Evolutionary conservation across 2,113 vertebrate species (phyloP), one percentile per base, ranked within the genome.

Genomic region (Arenaria interpres): DNA sequence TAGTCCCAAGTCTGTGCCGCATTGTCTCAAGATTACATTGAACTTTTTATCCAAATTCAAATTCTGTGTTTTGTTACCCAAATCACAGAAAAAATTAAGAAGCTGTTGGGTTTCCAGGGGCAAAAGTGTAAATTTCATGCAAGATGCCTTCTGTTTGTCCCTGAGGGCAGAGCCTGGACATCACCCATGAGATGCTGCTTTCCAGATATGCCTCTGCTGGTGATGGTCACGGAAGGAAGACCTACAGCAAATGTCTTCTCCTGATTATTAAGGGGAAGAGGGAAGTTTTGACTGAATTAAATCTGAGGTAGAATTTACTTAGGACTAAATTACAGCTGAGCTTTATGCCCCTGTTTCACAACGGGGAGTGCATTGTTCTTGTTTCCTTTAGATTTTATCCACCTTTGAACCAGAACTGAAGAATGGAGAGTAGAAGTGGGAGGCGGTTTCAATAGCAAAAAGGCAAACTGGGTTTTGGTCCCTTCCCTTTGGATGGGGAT

Each of bases 341-440:
- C 41, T 84, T 85, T 85, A 11, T 10, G 46, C 19, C 46, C 11
- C 19, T 20, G 1, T 75, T 89, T 56, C 35, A 48, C 27, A 89
- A 27, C 0, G 1, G 18, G 15, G 25, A 67, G 12, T 7, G 3
- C 0, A 1, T 6, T 46, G 15, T 32, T 4, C 8, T 64, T 0
- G 0, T 78, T 81, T 75, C 30, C 57, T 54, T 48, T 22, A 50
- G 37, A n/a, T 66, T 84, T 81, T 71, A n/a, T 24, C 22, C 12
- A 46, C 56, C 48, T 85, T 64, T 72, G 51, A 68, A 71, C 14
- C 7, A 63, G 30, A 90, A 67, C 27, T 56, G 37, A 30, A 64
- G 56, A 72, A n/a, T 2, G 14, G 35, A 75, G 4, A 51, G 13
- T 15, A 14, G 2, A 5, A 76, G 12, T 30, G 19, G 23, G 39